phyloP scores from a whole-genome alignment of 2,797 vertebrate genomes.

The Gymnocypris eckloni region DNA sequence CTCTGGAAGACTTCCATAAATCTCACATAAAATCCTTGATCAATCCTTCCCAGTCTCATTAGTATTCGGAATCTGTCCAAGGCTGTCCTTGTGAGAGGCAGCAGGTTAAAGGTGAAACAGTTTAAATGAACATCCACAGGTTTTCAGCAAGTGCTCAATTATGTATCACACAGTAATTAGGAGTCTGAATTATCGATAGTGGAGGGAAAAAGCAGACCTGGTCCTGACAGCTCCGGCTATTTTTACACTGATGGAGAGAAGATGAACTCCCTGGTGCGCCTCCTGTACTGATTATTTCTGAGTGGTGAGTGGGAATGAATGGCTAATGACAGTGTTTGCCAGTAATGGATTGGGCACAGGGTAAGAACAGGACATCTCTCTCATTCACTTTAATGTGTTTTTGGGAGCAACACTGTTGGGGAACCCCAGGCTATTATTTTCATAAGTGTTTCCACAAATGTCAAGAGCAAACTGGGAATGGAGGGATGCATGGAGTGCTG shows the following conservation, averaged over 20 bases:
- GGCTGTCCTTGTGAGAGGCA: slow-evolving; percentile 28
- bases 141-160: slow-evolving; percentile 57
- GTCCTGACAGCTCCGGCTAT: slow-evolving; percentile 73
- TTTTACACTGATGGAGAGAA: slow-evolving; percentile 68
- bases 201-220: slow-evolving; percentile 49
- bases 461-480: slow-evolving; percentile 19
- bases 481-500: not conserved
- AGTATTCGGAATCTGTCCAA: slow-evolving; percentile 38
- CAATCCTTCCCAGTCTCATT: slow-evolving; percentile 35
- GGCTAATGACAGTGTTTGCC: slow-evolving; percentile 54
- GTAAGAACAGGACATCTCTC: slow-evolving; percentile 26
- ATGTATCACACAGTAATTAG: slow-evolving; percentile 64
- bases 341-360: slow-evolving; percentile 46
- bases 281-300: slow-evolving; percentile 57
- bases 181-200: slow-evolving; percentile 62
- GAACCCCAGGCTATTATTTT: slow-evolving; percentile 50
- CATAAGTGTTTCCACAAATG: slow-evolving; percentile 38
- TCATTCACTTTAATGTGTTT: slow-evolving; percentile 41
- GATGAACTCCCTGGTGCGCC: slow-evolving; percentile 53
- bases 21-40: not conserved
- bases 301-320: slow-evolving; percentile 56
- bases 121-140: slow-evolving; percentile 57
- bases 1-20: not conserved
- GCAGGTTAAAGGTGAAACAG: slow-evolving; percentile 55
- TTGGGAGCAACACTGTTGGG: slow-evolving; percentile 16